A percentile compares a stretch with the other conserved stretches of the same genome.
Evolutionary conservation across 2,888 invertebrate species (phyloP).

Genomic region (Pinctada fucata): DNA sequence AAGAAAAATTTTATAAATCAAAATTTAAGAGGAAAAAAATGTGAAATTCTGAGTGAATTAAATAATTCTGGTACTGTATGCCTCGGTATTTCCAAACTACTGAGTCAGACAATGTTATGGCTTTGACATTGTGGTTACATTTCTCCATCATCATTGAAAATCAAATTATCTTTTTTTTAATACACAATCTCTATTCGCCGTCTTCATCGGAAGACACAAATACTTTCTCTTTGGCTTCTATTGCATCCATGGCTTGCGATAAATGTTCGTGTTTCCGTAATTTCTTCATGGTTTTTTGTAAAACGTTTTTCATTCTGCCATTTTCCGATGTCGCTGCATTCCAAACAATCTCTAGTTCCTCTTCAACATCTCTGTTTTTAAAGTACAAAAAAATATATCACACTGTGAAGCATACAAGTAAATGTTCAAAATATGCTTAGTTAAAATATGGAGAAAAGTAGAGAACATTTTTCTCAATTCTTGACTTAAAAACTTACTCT

Average conservation of each 20-base stretch:
- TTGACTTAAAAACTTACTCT: no score
- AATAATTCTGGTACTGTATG: no score
- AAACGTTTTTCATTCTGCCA: slow-evolving; percentile 67
- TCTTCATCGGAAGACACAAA: slow-evolving; percentile 52
- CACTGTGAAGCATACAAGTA: no score
- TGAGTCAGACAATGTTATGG: no score
- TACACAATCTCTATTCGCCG: slow-evolving; percentile 7
- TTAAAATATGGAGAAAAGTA: background rate
- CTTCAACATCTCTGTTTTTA: slow-evolving; percentile 69
- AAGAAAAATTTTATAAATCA: no score
- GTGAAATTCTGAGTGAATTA: no score
- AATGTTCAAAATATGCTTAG: no score
- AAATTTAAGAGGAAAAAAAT: no score
- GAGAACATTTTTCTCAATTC: background rate
- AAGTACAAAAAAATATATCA: background rate
- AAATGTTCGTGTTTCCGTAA: slow-evolving; percentile 63
- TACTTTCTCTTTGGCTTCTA: slow-evolving; percentile 50
- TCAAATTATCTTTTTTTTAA: no score
- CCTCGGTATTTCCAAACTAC: no score
- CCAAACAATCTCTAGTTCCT: slow-evolving; percentile 75
- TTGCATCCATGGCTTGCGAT: slow-evolving; percentile 58
- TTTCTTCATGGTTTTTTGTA: slow-evolving; percentile 65
- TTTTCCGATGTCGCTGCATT: slow-evolving; percentile 74
- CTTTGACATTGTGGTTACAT: no score
- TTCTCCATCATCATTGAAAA: no score